These are phyloP conservation scores for Seriola dumerili DNA, from an alignment of 2,113 vertebrate species.

Conservation along the genomic window DNA sequence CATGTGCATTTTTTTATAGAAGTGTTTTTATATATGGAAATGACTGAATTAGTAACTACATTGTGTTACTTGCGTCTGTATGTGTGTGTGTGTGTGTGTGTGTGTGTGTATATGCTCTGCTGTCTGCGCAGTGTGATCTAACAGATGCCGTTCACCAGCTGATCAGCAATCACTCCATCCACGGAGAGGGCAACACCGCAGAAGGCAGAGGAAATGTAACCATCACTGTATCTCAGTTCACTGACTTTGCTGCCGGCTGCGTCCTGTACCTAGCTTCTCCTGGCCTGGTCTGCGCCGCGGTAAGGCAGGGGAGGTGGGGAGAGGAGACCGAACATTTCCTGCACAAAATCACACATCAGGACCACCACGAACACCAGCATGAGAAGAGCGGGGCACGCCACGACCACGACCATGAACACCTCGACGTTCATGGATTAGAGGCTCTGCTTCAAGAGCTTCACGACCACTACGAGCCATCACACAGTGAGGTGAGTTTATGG, in stretches of 20 bases:
- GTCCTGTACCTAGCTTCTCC: constrained; percentile 78
- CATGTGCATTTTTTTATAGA: not conserved
- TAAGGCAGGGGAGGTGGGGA: constrained; percentile 68
- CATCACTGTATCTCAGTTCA: constrained; percentile 71
- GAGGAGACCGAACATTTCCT: constrained; percentile 70
- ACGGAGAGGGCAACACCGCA: not conserved
- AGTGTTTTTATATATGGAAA: not conserved
- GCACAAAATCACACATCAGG: constrained; percentile 45
- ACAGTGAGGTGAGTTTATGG: constrained; percentile 64
- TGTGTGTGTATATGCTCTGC: not conserved
- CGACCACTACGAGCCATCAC: constrained; percentile 65
- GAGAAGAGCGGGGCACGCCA: not conserved
- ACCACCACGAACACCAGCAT: constrained; percentile 17
- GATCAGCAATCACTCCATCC: constrained; percentile 37
- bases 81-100: not conserved
- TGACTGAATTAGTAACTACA: not conserved
- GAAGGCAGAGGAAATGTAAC: not conserved
- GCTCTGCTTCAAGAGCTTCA: constrained; percentile 65
- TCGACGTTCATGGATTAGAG: constrained; percentile 47
- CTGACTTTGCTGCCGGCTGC: constrained; percentile 63
- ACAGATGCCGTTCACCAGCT: constrained; percentile 75
- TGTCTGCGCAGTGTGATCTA: constrained; percentile 67
- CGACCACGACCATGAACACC: constrained; percentile 2
- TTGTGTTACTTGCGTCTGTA: not conserved
- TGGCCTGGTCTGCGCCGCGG: constrained; percentile 55